phyloP scores from a whole-genome alignment of 2,888 invertebrate species.

The Dicranocentrus wangi region DNA sequence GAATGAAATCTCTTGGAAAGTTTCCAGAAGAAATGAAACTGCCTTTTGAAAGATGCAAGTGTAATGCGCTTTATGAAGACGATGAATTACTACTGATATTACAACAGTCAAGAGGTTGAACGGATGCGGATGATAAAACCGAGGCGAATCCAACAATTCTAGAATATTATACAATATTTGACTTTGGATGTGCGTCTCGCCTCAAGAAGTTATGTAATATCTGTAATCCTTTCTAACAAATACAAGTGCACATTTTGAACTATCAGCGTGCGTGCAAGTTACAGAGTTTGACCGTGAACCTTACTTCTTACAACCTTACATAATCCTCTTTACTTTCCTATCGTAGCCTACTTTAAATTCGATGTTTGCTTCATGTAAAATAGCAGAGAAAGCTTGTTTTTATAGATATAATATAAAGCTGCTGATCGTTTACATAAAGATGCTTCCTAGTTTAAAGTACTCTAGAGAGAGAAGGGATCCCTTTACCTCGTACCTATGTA shows the following conservation, averaged over 20 bases:
- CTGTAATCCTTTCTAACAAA: not conserved
- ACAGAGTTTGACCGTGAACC: conserved; percentile 51
- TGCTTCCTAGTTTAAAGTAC: conserved; percentile 3
- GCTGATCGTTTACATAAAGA: too few species aligned
- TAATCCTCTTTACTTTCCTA: conserved; percentile 1
- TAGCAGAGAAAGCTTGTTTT: too few species aligned
- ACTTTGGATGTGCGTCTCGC: conserved; percentile 25
- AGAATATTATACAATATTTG: not conserved
- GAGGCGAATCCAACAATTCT: not conserved
- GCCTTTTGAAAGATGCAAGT: conserved; percentile 28
- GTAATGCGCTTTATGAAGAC: conserved; percentile 4
- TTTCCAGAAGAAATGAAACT: conserved; percentile 38
- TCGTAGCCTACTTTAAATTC: too few species aligned
- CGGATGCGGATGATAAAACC: conserved; percentile 15
- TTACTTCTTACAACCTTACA: conserved; percentile 18
- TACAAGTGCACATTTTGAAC: not conserved
- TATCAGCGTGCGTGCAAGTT: conserved; percentile 12
- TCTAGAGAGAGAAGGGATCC: too few species aligned
- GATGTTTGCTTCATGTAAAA: too few species aligned
- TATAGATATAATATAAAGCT: too few species aligned
- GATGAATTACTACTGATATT: conserved; percentile 40
- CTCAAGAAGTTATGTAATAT: conserved; percentile 25
- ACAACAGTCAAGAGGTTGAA: conserved; percentile 40
- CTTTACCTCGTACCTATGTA: not conserved
- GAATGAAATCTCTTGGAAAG: conserved; percentile 38